These are phyloP conservation scores for Daphoenositta chrysoptera DNA, from an alignment of 2,113 vertebrate species.

Conservation along the genomic window DNA sequence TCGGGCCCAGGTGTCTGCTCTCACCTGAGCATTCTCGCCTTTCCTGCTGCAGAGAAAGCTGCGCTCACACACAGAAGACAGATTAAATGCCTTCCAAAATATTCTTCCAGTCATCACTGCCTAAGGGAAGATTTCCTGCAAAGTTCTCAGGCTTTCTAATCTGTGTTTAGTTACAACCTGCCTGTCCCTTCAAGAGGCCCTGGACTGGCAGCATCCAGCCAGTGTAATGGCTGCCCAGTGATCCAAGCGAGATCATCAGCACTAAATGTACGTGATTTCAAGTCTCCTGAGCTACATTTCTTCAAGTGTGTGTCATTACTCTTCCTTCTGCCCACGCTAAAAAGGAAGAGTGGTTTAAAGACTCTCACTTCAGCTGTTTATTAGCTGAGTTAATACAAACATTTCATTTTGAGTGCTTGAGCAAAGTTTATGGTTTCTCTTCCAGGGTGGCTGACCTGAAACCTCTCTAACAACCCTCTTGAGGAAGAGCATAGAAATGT, in stretches of 20 bases:
- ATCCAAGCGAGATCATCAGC: background rate
- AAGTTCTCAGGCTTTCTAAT: background rate
- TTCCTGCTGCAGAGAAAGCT: background rate
- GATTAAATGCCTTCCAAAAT: background rate
- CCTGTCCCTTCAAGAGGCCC: background rate
- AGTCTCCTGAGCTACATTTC: constrained; percentile 27
- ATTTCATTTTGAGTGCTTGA: background rate
- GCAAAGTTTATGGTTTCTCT: constrained; percentile 27
- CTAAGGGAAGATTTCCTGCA: background rate
- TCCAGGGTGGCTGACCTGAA: background rate
- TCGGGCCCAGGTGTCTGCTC: background rate
- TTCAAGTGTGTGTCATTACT: background rate
- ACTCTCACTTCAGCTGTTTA: constrained; percentile 27
- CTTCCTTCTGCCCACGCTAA: background rate
- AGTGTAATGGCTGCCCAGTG: background rate
- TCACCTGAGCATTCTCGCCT: background rate
- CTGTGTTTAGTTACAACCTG: background rate
- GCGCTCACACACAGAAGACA: fast-evolving
- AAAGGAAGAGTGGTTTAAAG: constrained; percentile 28
- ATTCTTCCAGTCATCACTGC: background rate
- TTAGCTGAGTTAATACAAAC: constrained; percentile 43
- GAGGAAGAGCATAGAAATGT: background rate
- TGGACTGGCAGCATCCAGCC: background rate
- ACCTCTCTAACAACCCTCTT: background rate
- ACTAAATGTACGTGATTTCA: background rate